These are phyloP conservation scores for Glossophaga mutica DNA, from an alignment of 2,797 vertebrate genomes.

Conservation along the genomic window DNA sequence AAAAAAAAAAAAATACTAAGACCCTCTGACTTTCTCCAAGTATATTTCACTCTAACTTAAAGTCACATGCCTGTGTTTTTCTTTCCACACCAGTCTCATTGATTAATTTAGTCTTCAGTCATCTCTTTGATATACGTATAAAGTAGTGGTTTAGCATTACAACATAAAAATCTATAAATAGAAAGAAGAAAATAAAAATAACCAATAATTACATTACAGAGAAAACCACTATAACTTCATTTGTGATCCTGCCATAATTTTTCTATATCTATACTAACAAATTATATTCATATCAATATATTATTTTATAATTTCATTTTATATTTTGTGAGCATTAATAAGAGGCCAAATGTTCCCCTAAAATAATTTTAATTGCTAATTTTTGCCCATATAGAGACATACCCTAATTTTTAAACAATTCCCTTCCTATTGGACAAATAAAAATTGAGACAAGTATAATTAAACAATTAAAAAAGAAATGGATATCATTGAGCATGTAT, in stretches of 20 bases:
- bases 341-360: not conserved
- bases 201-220: not conserved
- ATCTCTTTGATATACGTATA: not conserved
- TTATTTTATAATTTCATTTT: not conserved
- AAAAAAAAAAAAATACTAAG: not conserved
- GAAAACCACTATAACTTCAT: not conserved
- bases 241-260: not conserved
- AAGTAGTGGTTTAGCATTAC: not conserved
- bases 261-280: not conserved
- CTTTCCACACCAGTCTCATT: not conserved
- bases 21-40: slow-evolving; percentile 1
- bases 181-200: slow-evolving; percentile 26
- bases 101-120: not conserved
- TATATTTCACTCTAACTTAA: slow-evolving; percentile 28
- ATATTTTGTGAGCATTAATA: not conserved
- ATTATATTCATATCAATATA: not conserved
- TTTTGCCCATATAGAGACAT: not conserved
- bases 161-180: not conserved
- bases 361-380: slow-evolving; percentile 6
- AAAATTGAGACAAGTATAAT: too few species aligned
- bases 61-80: not conserved
- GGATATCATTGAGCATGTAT: not conserved
- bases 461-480: not conserved
- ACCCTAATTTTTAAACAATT: slow-evolving; percentile 16
- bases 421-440: not conserved